These are phyloP conservation scores for Clarias fuscus DNA, from an alignment of 2,797 vertebrate species.

Conservation along the genomic window DNA sequence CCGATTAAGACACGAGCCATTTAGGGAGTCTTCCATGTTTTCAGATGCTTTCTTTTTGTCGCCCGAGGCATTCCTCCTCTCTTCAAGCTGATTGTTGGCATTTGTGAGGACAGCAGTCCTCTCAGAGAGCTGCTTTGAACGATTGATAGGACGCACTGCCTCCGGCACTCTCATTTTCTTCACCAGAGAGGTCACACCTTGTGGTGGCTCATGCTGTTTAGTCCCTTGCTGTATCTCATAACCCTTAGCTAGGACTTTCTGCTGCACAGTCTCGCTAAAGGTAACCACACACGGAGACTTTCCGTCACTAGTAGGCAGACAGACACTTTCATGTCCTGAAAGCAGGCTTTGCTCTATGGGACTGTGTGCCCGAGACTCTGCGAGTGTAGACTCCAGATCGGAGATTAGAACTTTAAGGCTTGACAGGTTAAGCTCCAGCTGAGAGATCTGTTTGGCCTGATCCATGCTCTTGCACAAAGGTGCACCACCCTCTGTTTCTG, in stretches of 20 bases:
- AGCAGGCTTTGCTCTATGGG: conserved; percentile 15
- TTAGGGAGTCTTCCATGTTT: conserved; percentile 38
- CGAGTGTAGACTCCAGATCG: conserved; percentile 70
- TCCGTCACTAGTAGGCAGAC: conserved; percentile 4
- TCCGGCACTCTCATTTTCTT: conserved; percentile 62
- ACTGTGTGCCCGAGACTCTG: conserved; percentile 48
- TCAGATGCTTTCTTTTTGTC: conserved; percentile 10
- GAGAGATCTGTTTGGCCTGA: conserved; percentile 65
- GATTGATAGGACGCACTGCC: conserved; percentile 52
- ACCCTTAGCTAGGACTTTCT: conserved; percentile 36
- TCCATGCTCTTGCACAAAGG: conserved; percentile 55
- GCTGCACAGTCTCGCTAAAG: conserved; percentile 25
- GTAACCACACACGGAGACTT: conserved; percentile 3
- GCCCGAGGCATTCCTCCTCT: conserved; percentile 11
- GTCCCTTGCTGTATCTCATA: not conserved
- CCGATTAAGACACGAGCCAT: conserved; percentile 61
- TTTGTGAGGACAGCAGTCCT: conserved; percentile 50
- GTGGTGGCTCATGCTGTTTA: conserved; percentile 43
- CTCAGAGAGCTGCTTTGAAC: not conserved
- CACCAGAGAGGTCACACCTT: conserved; percentile 52
- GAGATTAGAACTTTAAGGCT: conserved; percentile 70
- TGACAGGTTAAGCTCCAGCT: conserved; percentile 70
- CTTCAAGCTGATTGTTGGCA: conserved; percentile 49
- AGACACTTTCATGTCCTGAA: not conserved
- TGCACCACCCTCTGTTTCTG: conserved; percentile 21